Evolutionary conservation across 2,797 vertebrate species (phyloP).

Genomic region (Artibeus jamaicensis): DNA sequence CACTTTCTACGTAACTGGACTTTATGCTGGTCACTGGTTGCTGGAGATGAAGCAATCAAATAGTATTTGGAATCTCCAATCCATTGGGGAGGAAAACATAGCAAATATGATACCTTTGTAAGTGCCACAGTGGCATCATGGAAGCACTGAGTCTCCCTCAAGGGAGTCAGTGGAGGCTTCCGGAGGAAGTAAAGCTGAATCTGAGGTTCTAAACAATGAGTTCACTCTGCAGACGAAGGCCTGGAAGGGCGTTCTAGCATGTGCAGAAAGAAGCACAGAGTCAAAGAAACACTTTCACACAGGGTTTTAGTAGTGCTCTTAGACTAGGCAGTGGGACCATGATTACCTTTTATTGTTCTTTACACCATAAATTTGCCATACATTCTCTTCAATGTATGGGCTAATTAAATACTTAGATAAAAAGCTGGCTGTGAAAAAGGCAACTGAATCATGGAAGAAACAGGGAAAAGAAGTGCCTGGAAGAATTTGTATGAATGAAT

Average conservation of each 20-base stretch:
- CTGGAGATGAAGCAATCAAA: neutral
- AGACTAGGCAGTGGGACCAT: neutral
- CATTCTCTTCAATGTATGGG: neutral
- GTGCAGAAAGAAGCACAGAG: neutral
- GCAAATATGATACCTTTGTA: neutral
- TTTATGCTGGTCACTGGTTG: neutral
- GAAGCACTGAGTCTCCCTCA: neutral
- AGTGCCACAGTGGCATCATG: neutral
- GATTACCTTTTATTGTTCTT: neutral
- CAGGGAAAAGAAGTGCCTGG: neutral
- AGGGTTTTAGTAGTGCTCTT: neutral
- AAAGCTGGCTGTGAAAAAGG: neutral
- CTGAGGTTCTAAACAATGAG: neutral
- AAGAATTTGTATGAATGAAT: neutral
- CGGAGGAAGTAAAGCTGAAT: neutral
- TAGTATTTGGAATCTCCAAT: neutral
- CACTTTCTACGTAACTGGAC: neutral
- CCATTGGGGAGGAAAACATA: neutral
- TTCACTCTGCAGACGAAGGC: neutral
- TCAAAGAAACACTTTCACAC: neutral
- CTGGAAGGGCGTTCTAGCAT: neutral
- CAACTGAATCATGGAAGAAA: neutral
- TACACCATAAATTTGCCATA: neutral
- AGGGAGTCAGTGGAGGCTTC: neutral
- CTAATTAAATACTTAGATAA: neutral